Evolutionary conservation across 2,797 vertebrate species (phyloP).

Genomic region (Clamator glandarius): DNA sequence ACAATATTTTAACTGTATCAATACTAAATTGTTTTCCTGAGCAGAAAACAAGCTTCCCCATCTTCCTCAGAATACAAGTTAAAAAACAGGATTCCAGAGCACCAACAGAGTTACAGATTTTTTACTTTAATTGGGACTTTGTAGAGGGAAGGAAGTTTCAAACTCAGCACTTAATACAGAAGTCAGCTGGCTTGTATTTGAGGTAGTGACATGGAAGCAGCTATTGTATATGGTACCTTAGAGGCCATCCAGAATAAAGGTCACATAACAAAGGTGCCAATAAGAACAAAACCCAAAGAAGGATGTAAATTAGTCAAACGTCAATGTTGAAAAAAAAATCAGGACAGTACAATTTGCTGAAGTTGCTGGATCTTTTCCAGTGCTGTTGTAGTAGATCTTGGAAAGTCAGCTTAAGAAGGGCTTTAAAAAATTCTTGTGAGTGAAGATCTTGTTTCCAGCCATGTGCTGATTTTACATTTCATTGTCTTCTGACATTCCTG

Average conservation of each 20-base stretch:
- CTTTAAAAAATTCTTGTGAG: neutral
- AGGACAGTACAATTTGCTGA: neutral
- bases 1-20: neutral
- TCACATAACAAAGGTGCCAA: slow-evolving; percentile 21
- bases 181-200: slow-evolving; percentile 12
- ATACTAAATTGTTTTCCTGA: neutral
- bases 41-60: neutral
- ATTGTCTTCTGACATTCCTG: neutral
- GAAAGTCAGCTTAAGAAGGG: neutral
- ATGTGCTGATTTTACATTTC: neutral
- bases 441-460: neutral
- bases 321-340: neutral
- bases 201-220: neutral
- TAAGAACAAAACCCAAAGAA: slow-evolving; percentile 16
- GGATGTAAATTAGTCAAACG: slow-evolving; percentile 1
- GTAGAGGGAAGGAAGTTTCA: neutral
- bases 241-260: slow-evolving; percentile 20
- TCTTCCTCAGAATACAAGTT: neutral
- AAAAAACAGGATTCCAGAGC: neutral
- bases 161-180: neutral
- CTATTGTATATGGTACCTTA: slow-evolving; percentile 12
- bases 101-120: neutral
- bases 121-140: slow-evolving; percentile 19
- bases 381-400: neutral
- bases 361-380: neutral